Evolutionary conservation across 1,140 invertebrate genomes (phyloP).

Genomic region (Euglossa dilemma): DNA sequence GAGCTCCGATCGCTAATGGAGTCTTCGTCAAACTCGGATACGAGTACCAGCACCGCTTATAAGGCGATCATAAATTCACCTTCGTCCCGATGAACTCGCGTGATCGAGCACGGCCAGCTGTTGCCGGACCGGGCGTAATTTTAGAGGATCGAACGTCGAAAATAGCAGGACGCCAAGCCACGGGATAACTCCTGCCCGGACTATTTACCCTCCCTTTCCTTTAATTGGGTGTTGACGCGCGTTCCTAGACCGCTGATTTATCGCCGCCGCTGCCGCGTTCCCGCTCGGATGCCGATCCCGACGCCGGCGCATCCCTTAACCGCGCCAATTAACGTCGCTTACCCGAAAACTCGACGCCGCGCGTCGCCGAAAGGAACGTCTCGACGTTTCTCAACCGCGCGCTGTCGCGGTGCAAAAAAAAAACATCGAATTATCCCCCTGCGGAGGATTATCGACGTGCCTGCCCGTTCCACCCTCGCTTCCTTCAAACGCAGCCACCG

Average conservation of each 20-base stretch:
- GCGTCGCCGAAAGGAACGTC: neutral
- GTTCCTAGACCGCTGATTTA: constrained; percentile 9
- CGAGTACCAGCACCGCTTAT: neutral
- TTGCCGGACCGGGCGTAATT: neutral
- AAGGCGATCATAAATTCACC: constrained; percentile 2
- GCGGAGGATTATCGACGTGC: neutral
- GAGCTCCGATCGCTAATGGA: neutral
- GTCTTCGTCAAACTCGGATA: neutral
- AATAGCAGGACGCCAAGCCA: neutral
- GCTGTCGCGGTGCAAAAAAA: neutral
- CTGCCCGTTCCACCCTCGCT: neutral
- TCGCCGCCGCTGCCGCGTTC: neutral
- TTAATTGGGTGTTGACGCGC: constrained; percentile 38
- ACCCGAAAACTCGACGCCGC: neutral
- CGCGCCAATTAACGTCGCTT: neutral
- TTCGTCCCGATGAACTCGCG: neutral
- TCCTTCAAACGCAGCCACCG: neutral
- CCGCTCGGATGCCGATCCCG: neutral
- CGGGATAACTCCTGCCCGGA: constrained; percentile 4
- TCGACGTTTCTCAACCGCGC: neutral
- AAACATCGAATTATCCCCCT: neutral
- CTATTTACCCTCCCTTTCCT: neutral
- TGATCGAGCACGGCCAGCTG: constrained; percentile 12
- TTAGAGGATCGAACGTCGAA: neutral
- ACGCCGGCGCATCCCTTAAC: neutral